These are phyloP conservation scores for Pachycephus smyrnensis DNA, from an alignment of 2,888 invertebrate genomes.

Conservation along the genomic window DNA sequence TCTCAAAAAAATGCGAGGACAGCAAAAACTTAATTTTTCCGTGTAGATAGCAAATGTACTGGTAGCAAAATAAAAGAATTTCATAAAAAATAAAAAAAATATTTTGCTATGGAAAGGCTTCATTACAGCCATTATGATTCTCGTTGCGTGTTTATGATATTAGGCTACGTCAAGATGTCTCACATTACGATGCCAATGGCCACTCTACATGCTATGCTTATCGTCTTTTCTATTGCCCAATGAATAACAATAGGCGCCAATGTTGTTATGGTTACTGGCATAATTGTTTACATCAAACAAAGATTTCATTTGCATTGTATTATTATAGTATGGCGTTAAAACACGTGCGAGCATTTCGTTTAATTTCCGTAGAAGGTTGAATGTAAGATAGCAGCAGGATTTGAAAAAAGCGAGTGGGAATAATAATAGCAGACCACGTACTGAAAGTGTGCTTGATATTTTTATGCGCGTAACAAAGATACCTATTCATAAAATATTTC, in stretches of 20 bases:
- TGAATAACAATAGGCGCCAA: background rate
- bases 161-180: background rate
- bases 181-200: background rate
- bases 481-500: background rate
- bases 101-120: too few relatives aligned
- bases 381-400: background rate
- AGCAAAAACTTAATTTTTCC: background rate
- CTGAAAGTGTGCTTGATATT: background rate
- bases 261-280: background rate
- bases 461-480: background rate
- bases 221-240: background rate
- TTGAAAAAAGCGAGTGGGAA: background rate
- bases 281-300: background rate
- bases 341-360: background rate
- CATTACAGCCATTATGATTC: too few relatives aligned
- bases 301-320: background rate
- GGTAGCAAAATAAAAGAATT: background rate
- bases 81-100: background rate
- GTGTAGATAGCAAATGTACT: background rate
- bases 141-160: background rate
- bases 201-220: background rate
- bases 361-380: background rate
- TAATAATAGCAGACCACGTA: background rate
- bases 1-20: background rate
- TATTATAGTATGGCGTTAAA: background rate